phyloP scores from a whole-genome alignment of 2,888 invertebrate genomes.

The Metopia argyrocephala region DNA sequence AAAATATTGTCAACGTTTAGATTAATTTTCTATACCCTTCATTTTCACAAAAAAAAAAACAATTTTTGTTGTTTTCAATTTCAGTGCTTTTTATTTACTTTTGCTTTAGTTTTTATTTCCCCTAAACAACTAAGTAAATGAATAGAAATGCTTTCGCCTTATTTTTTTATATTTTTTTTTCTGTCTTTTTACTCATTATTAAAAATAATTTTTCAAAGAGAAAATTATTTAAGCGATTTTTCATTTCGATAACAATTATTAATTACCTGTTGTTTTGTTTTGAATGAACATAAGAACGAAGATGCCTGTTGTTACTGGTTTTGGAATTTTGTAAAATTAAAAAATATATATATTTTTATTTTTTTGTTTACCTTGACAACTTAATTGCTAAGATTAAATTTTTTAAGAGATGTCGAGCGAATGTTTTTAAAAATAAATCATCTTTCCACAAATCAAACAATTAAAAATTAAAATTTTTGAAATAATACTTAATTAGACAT shows the following conservation, averaged over 20 bases:
- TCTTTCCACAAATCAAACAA: too few relatives aligned
- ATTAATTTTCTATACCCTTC: conserved; percentile 41
- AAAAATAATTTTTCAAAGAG: conserved; percentile 23
- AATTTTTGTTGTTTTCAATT: background rate
- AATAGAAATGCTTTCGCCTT: background rate
- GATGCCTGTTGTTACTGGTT: background rate
- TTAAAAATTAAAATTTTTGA: too few relatives aligned
- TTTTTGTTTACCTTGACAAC: background rate
- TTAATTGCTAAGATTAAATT: background rate
- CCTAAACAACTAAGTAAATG: background rate
- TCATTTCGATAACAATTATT: conserved; percentile 34
- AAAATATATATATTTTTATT: too few relatives aligned
- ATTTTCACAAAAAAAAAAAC: conserved; percentile 1
- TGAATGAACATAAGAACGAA: background rate
- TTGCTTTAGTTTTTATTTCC: too few relatives aligned
- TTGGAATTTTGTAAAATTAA: conserved; percentile 4
- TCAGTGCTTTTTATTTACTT: background rate
- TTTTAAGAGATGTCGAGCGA: too few relatives aligned
- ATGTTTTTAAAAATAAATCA: too few relatives aligned
- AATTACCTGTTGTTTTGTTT: conserved; percentile 30
- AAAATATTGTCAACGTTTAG: conserved; percentile 38
- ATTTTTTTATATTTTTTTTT: background rate
- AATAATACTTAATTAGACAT: too few relatives aligned
- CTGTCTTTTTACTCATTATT: conserved; percentile 15
- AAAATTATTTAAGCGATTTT: conserved; percentile 35